phyloP scores from a whole-genome alignment of 2,797 vertebrate genomes.

The Coilia nasus region DNA sequence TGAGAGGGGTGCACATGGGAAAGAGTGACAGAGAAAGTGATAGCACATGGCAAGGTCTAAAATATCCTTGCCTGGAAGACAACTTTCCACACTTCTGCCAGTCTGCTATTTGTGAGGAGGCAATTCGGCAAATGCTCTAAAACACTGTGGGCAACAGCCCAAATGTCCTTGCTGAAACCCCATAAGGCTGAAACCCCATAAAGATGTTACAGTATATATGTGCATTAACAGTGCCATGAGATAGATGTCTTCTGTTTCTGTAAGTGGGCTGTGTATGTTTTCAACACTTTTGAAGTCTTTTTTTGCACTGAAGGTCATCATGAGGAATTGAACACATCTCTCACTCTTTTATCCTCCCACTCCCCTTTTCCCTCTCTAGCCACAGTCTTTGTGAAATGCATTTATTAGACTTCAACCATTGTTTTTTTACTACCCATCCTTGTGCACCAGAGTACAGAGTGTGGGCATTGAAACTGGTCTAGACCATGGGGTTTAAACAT shows the following conservation, averaged over 20 bases:
- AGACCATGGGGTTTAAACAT: not conserved
- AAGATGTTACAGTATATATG: not conserved
- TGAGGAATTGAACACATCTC: not conserved
- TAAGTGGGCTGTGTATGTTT: not conserved
- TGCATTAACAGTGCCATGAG: not conserved
- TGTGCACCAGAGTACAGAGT: not conserved
- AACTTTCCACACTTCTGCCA: not conserved
- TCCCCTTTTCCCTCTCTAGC: not conserved
- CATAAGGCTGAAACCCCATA: not conserved
- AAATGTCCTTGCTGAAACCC: not conserved
- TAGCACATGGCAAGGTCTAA: not conserved
- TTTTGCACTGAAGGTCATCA: slow-evolving; percentile 14
- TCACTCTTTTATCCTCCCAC: not conserved
- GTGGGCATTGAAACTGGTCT: not conserved
- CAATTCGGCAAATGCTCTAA: not conserved
- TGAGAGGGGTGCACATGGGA: not conserved
- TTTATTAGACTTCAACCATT: not conserved
- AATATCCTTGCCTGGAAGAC: not conserved
- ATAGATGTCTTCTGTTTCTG: not conserved
- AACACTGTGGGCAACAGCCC: not conserved
- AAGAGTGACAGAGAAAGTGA: not conserved
- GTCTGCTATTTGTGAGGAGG: not conserved
- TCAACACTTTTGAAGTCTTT: not conserved
- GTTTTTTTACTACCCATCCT: no score
- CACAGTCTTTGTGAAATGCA: not conserved